Evolutionary conservation across 2,113 vertebrate species (phyloP).

Genomic region (Grallaria varia): DNA sequence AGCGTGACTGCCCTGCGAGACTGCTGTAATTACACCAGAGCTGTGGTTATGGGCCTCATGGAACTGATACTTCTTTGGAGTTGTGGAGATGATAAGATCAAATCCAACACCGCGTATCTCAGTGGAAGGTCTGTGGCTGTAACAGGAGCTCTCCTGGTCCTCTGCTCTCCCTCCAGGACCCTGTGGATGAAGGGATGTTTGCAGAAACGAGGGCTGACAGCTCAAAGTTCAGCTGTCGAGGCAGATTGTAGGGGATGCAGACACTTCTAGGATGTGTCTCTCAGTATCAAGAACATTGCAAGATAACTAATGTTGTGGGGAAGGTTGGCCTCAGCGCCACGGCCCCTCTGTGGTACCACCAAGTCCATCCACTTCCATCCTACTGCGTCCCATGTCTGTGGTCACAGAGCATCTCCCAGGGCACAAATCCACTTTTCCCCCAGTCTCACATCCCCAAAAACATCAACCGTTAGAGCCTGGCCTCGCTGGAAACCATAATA

Average conservation of each 20-base stretch:
- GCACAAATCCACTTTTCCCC: background rate
- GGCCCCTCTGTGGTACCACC: background rate
- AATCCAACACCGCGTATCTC: background rate
- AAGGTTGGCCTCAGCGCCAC: background rate
- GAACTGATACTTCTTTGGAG: slow-evolving; percentile 62
- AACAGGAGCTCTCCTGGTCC: background rate
- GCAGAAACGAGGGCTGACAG: background rate
- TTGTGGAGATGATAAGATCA: slow-evolving; percentile 66
- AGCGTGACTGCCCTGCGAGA: background rate
- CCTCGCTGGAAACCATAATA: background rate
- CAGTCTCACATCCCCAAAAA: background rate
- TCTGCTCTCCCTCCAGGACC: background rate
- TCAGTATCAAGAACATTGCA: background rate
- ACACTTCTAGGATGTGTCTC: background rate
- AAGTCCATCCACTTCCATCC: background rate
- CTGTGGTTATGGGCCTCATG: slow-evolving; percentile 38
- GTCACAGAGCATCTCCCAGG: background rate
- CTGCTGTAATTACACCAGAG: slow-evolving; percentile 66
- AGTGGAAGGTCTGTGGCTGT: slow-evolving; percentile 23
- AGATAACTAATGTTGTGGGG: background rate
- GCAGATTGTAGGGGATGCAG: background rate
- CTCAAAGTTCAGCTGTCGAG: background rate
- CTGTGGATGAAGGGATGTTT: background rate
- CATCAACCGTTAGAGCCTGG: background rate
- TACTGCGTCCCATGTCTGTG: background rate